Evolutionary conservation across 2,888 invertebrate genomes (phyloP), one percentile per base, ranked within the genome.

Genomic region (Eucera pruinosa): DNA sequence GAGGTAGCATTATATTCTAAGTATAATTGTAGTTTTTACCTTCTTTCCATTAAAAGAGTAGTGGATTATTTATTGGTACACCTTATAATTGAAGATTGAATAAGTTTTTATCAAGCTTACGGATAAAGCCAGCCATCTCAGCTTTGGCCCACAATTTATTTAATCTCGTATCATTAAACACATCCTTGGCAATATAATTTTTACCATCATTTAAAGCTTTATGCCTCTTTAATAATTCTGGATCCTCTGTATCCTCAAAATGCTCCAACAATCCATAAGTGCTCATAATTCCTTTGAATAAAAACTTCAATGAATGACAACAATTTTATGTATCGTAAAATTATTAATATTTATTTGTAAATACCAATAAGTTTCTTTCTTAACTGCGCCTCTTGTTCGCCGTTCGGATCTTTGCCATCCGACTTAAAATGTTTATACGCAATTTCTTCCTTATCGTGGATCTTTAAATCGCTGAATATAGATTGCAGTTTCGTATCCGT

Each of bases 391-490:
- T 97, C 98, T 89, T 96, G 96, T 6, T 97, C 89, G 0, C 98
- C 98, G 88, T 97, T 97, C 85, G 97, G 96, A 91, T 98, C 98
- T 79, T 96, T 95, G 25, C 97, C 97, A 85, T 98, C 97, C 52
- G 95, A 94, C 89, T 96, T 96, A 2, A 96, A 91, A 88, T 96
- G 95, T 91, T 98, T 98, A 91, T 95, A 95, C 0, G 95, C 95
- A 41, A 98, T 93, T 93, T 98, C 98, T 91, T 97, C 97, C 93
- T 98, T 98, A 89, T 98, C 98, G 78, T 98, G 98, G 50, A 98
- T 94, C 93, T 97, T 97, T 6, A 98, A 93, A 89, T 98, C 98
- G 89, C 96, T 96, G 90, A 96, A 97, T 23, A 98, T 91, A 0
- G 97, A 97, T 88, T 97, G 96, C 33, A 98, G 92, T 91, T 97